Evolutionary conservation across 2,888 invertebrate species (phyloP), one percentile per base, ranked within the genome.

Genomic region (Andrena haemorrhoa): DNA sequence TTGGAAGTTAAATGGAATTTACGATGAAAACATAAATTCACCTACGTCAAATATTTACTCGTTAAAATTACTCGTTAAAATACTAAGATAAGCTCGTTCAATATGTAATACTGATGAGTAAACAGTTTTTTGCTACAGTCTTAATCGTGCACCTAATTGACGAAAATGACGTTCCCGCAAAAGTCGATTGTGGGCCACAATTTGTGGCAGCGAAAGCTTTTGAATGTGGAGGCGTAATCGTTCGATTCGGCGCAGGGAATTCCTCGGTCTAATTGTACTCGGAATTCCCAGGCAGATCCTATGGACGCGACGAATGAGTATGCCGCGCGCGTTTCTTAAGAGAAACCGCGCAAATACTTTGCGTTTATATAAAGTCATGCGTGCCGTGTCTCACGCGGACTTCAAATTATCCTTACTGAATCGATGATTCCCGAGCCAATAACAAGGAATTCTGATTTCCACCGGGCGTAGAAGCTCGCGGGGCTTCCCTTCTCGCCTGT

Each of bases 261-360:
- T 66, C 23, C 10, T 56, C 20, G 56, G n/a, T 12, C 51, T 12
- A 16, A 7, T 16, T 12, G 20, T 10, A 23, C 23, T 29, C 20
- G 61, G 70, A 53, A 74, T 79, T 79, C 63, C 49, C 49, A 49
- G 5, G 33, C 61, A 66, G 33, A 66, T 56, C 66, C n/a, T 68
- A 53, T 10, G n/a, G 31, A 51, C 53, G 20, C 23, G 16, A 33
- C 16, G 64, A 69, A 84, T 88, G 68, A 86, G 71, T 88, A 88
- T 88, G 79, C 86, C 20, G 23, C 26, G 29, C 79, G 80, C 86
- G 88, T 88, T 80, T 85, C 64, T 33, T 51, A 80, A 58, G 86
- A 88, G 88, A 88, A 86, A 88, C 82, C 81, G 78, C 65, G 72
- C 70, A 74, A 79, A 83, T 75, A 65, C 49, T 79, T 68, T 51